A percentile compares a stretch with the other conserved stretches of the same genome.
These are phyloP conservation scores for Orthosia gracilis DNA, from an alignment of 2,888 invertebrate species.

Conservation along the genomic window DNA sequence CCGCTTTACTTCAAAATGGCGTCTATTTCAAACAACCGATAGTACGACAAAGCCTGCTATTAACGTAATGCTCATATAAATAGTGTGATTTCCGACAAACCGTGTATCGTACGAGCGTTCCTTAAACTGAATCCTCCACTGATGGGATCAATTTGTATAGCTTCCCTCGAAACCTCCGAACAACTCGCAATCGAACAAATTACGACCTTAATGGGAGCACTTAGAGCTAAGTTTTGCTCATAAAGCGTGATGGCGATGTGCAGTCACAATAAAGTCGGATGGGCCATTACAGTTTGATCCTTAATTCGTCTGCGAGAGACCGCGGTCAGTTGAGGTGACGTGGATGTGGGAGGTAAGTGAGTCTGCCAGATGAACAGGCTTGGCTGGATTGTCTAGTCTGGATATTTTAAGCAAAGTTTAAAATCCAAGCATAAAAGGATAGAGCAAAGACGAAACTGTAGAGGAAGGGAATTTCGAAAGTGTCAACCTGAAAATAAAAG, in stretches of 20 bases:
- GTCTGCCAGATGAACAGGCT: background rate
- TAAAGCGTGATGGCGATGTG: constrained; percentile 60
- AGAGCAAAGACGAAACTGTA: background rate
- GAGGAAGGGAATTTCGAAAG: too few relatives aligned
- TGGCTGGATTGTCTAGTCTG: constrained; percentile 28
- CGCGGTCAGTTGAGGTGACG: constrained; percentile 50
- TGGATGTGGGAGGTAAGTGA: constrained; percentile 3
- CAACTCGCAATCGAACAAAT: constrained; percentile 70
- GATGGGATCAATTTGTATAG: constrained; percentile 87
- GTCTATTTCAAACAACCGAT: constrained; percentile 66
- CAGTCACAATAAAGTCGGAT: constrained; percentile 83
- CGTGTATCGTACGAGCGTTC: constrained; percentile 73
- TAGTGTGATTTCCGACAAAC: constrained; percentile 80
- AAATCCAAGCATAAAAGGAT: background rate
- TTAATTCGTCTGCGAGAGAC: constrained; percentile 53
- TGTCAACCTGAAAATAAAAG: too few relatives aligned
- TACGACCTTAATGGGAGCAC: constrained; percentile 74
- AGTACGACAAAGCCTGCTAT: constrained; percentile 75
- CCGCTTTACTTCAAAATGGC: constrained; percentile 61
- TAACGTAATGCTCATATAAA: constrained; percentile 81
- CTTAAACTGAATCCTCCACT: constrained; percentile 71
- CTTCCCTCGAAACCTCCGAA: constrained; percentile 75
- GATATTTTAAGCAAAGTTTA: constrained; percentile 3
- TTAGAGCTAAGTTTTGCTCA: constrained; percentile 76
- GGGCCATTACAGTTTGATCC: constrained; percentile 75